Evolutionary conservation across 2,888 invertebrate genomes (phyloP).

Genomic region (Drymonia ruficornis): DNA sequence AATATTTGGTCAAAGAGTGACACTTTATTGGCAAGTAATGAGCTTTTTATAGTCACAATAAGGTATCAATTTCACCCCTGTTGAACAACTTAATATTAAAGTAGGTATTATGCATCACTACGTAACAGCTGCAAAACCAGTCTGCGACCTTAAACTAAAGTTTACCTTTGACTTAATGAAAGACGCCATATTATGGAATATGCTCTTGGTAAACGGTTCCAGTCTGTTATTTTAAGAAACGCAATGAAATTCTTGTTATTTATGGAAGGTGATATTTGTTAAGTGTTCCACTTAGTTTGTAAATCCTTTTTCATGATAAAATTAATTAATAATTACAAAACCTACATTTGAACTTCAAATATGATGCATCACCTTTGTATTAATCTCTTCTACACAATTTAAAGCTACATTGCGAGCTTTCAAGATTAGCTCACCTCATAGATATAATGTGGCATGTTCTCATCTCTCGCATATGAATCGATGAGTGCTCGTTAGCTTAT

Average conservation of each 20-base stretch:
- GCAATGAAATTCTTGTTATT: conserved; percentile 11
- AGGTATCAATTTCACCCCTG: conserved; percentile 44
- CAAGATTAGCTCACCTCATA: too few species aligned
- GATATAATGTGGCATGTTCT: conserved; percentile 34
- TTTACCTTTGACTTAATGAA: conserved; percentile 47
- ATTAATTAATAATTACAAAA: too few species aligned
- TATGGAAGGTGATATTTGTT: conserved; percentile 1
- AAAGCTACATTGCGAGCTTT: too few species aligned
- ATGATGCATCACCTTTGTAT: too few species aligned
- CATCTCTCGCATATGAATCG: conserved; percentile 34
- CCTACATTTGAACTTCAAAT: too few species aligned
- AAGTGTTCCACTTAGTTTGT: conserved; percentile 5
- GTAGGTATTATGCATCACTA: conserved; percentile 34
- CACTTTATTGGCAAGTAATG: conserved; percentile 36
- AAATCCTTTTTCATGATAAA: too few species aligned
- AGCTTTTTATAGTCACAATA: conserved; percentile 56
- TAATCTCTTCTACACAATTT: too few species aligned
- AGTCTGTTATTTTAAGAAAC: conserved; percentile 6
- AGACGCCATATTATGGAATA: conserved; percentile 26
- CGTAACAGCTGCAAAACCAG: conserved; percentile 49
- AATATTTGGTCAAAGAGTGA: conserved; percentile 47
- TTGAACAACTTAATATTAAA: conserved; percentile 34
- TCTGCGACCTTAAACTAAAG: conserved; percentile 55
- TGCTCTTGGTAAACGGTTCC: conserved; percentile 19
- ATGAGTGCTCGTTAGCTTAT: conserved; percentile 35